Percentiles rank a stretch among this genome's conserved stretches.
Conservation (phyloP, 2,797 vertebrate genomes). For the Aeoliscus strigatus region DNA sequence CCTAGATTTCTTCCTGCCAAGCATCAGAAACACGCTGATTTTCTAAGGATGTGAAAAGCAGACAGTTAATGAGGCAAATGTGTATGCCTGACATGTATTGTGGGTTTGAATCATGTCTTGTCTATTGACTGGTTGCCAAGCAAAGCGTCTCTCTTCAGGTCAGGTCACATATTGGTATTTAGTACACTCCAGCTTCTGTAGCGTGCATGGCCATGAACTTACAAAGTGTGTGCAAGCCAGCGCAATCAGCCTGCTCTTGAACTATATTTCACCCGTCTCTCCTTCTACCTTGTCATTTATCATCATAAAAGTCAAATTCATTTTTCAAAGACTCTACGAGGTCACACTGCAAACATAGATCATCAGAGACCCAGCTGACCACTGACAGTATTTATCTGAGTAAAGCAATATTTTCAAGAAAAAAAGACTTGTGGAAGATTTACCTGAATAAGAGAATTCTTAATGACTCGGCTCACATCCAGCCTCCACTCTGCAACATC, state of each 20-base stretch:
- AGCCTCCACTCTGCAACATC: conserved; percentile 88
- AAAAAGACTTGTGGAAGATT: no score
- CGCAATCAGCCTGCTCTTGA: conserved; percentile 36
- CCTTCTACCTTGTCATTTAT: conserved; percentile 34
- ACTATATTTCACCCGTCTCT: conserved; percentile 17
- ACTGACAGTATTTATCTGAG: conserved; percentile 22
- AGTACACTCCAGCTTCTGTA: conserved; percentile 13
- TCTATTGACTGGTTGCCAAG: conserved; percentile 27
- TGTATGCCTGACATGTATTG: conserved; percentile 13
- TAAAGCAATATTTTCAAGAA: conserved; percentile 9
- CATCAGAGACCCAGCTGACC: conserved; percentile 17
- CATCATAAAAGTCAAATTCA: conserved; percentile 49
- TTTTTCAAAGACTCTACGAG: conserved; percentile 32
- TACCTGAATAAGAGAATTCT: conserved; percentile 84
- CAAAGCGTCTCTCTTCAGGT: conserved; percentile 29
- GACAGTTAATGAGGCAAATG: conserved; percentile 31
- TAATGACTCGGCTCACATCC: conserved; percentile 84
- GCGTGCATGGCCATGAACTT: conserved; percentile 44
- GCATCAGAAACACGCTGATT: conserved; percentile 11
- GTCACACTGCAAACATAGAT: conserved; percentile 25
- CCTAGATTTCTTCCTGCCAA: conserved; percentile 5
- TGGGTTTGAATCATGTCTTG: conserved; percentile 20
- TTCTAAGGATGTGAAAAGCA: conserved; percentile 8
- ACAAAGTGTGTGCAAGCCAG: background rate
- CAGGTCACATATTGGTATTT: conserved; percentile 25